Percentiles rank a stretch among this genome's conserved stretches.
Conservation (phyloP, 2,797 vertebrate species). For the Xerus rutilus region DNA sequence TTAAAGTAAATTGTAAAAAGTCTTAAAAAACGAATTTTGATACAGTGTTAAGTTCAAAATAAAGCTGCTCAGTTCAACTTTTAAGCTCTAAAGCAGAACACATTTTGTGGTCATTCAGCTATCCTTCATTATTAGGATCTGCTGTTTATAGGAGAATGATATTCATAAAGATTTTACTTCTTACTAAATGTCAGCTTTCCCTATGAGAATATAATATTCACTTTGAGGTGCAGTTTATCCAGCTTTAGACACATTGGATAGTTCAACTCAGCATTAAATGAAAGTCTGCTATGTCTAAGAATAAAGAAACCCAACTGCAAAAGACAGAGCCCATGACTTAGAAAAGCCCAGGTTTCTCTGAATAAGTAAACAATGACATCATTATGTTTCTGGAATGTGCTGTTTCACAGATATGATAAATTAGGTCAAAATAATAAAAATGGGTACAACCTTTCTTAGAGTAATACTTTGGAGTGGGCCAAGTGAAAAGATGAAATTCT, state of each 20-base stretch:
- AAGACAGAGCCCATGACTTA: neutral
- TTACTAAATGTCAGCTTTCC: neutral
- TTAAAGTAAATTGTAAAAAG: neutral
- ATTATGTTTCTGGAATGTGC: neutral
- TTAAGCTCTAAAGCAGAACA: neutral
- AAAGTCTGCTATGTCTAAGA: neutral
- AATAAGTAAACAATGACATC: neutral
- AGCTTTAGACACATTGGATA: neutral
- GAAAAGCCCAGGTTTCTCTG: neutral
- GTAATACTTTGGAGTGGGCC: neutral
- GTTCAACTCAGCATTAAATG: neutral
- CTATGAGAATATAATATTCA: neutral
- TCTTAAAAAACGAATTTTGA: neutral
- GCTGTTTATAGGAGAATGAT: neutral
- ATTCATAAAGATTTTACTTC: neutral
- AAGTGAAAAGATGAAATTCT: conserved; percentile 58
- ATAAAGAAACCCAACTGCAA: neutral
- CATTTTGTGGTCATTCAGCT: neutral
- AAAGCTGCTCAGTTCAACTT: neutral
- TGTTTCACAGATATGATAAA: neutral
- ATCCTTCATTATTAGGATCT: neutral
- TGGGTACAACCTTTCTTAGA: neutral
- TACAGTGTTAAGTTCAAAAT: neutral
- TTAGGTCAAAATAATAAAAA: neutral
- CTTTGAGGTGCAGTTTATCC: neutral